Evolutionary conservation across 2,888 invertebrate species (phyloP), one percentile per base, ranked within the genome.

Genomic region (Drosophila emarginata): DNA sequence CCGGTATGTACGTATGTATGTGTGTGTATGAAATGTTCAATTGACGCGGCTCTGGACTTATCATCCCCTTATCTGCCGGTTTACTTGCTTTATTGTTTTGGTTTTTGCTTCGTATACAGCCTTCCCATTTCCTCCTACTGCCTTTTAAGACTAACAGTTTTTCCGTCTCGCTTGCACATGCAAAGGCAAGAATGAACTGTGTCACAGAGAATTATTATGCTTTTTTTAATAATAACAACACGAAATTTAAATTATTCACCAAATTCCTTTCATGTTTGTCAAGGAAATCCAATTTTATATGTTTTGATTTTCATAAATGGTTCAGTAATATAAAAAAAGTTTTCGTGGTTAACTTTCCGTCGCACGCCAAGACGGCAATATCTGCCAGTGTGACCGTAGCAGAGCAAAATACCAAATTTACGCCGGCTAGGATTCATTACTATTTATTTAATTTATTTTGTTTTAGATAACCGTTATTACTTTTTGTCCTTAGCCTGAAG

Each of bases 401-500:
- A 1, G 0, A 0, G 2, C 1, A 32, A 51, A 58, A 56, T 59
- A 18, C 50, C 66, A 18, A 36, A 12, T 36, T 4, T 39, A n/a
- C n/a, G 11, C 14, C 1, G 40, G 14, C 11, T 14, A 5, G 7
- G 6, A n/a, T 14, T 4, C 14, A 11, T 45, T 36, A 21, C 14
- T 36, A 36, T 51, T 26, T 15, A 23, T 28, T 51, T 1, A 11
- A 2, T 23, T 15, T 32, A 4, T 4, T 12, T 40, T 26, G 32
- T 18, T 5, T 23, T 14, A 54, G 21, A 23, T 15, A 18, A 51
- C 5, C 23, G 21, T 21, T n/a, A 0, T 74, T 79, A 89, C 64
- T 90, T 90, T 59, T 90, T 91, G 60, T 90, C 91, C 52, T 90
- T 90, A 37, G 93, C 93, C 32, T 94, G 94, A 64, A 95, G 91